Conservation (phyloP, 2,797 vertebrate species). For the Gymnoscopelus braueri region DNA sequence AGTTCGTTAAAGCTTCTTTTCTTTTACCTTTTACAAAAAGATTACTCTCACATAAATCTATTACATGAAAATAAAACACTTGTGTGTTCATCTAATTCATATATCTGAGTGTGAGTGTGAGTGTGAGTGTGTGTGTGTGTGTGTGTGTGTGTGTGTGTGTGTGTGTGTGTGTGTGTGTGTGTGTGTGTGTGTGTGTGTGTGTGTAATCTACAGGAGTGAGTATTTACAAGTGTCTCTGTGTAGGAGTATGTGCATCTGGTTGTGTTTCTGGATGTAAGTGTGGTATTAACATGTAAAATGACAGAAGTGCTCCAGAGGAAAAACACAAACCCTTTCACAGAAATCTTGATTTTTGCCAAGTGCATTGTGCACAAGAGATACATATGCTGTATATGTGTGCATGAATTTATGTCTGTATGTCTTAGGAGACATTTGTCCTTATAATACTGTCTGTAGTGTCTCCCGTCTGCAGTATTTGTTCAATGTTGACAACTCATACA, state of each 20-base stretch:
- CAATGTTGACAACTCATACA: background rate
- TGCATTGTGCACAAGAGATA: no score
- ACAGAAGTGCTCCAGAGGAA: no score
- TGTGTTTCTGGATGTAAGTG: background rate
- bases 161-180: conserved; percentile 47
- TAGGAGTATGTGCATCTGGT: no score
- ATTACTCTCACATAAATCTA: conserved; percentile 82
- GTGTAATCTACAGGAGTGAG: conserved; percentile 60
- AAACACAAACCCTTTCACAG: no score
- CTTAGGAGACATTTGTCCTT: background rate
- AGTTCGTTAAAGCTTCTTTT: conserved; percentile 86
- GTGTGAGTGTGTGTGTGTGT: conserved; percentile 58
- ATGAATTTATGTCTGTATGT: background rate
- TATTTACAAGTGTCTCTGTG: conserved; percentile 35
- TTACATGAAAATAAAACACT: conserved; percentile 84
- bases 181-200: conserved; percentile 60
- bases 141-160: conserved; percentile 45
- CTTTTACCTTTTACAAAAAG: conserved; percentile 75
- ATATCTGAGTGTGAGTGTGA: conserved; percentile 36
- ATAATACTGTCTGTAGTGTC: conserved; percentile 48
- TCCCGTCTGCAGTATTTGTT: conserved; percentile 34
- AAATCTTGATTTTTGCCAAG: no score
- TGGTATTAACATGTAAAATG: conserved; percentile 1
- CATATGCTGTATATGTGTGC: no score
- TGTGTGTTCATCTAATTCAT: conserved; percentile 64